Conservation (phyloP, 2,113 vertebrate species). For the Danio rerio region DNA sequence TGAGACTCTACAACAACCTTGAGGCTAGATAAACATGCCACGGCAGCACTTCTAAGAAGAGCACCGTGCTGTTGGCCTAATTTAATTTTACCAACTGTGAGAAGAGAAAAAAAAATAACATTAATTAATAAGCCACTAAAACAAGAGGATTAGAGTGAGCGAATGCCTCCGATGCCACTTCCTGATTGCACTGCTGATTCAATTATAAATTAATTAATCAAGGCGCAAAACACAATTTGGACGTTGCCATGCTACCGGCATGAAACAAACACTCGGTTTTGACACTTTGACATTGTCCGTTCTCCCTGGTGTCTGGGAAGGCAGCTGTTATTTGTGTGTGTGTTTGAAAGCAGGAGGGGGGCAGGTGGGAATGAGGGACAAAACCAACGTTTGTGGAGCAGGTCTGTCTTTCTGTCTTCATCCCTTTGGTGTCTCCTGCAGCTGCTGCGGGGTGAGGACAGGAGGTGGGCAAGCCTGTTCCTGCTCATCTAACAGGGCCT, state of each 20-base stretch:
- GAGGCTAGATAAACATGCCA: constrained; percentile 50
- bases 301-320: constrained; percentile 19
- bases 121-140: constrained; percentile 72
- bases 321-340: constrained; percentile 32
- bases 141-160: constrained; percentile 66
- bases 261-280: not conserved
- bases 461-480: constrained; percentile 27
- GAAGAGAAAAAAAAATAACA: constrained; percentile 53
- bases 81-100: constrained; percentile 66
- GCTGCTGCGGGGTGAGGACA: constrained; percentile 37
- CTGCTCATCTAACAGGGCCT: constrained; percentile 29
- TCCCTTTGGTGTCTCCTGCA: constrained; percentile 31
- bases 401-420: constrained; percentile 7
- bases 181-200: constrained; percentile 68
- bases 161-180: constrained; percentile 54
- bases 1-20: not conserved
- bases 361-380: constrained; percentile 36
- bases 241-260: constrained; percentile 17
- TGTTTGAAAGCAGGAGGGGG: not conserved
- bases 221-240: constrained; percentile 62
- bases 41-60: constrained; percentile 47
- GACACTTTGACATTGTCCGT: constrained; percentile 32
- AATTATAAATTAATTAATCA: constrained; percentile 66
- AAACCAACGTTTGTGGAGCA: constrained; percentile 14
- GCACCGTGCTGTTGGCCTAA: constrained; percentile 59